Conservation (phyloP, 2,888 invertebrate genomes). For the Lapara coniferarum region DNA sequence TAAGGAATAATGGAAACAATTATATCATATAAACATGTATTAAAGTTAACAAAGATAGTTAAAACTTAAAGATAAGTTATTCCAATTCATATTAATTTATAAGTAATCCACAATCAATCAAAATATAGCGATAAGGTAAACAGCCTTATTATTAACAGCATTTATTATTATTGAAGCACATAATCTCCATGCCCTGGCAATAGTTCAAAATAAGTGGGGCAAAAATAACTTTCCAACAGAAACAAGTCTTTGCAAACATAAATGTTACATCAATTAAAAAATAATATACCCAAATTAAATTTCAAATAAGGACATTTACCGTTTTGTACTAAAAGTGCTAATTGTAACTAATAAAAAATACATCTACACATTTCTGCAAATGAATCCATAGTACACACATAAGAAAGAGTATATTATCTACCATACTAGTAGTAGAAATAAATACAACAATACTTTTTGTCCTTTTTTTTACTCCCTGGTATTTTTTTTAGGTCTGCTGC, state of each 20-base stretch:
- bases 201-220: background rate
- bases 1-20: background rate
- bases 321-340: conserved; percentile 21
- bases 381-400: too few relatives aligned
- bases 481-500: background rate
- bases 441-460: background rate
- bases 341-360: background rate
- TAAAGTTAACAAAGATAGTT: conserved; percentile 12
- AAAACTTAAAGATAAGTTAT: conserved; percentile 17
- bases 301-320: conserved; percentile 2
- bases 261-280: background rate
- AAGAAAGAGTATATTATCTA: too few relatives aligned
- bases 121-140: conserved; percentile 1
- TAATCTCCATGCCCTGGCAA: background rate
- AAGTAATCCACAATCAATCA: background rate
- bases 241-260: background rate
- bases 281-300: background rate
- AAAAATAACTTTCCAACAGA: background rate
- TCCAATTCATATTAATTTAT: conserved; percentile 1
- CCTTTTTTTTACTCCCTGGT: background rate
- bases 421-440: background rate
- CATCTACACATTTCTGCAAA: background rate
- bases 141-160: background rate
- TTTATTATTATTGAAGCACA: background rate
- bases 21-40: conserved; percentile 9